Evolutionary conservation across 2,797 vertebrate species (phyloP).

Genomic region (Sciurus carolinensis): DNA sequence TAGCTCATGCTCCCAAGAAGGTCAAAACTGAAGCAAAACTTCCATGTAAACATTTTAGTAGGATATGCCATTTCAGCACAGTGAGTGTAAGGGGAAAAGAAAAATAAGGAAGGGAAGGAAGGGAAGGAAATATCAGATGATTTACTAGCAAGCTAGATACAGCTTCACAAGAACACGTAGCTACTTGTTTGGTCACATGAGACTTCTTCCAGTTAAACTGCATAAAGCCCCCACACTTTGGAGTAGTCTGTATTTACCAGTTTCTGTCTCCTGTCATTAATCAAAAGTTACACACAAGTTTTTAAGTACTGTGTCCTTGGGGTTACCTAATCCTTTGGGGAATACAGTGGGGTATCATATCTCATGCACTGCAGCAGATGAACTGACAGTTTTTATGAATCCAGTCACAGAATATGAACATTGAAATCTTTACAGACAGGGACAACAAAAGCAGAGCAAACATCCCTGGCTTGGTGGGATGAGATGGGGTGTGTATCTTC

Average conservation of each 20-base stretch:
- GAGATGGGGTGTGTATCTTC: too few species aligned
- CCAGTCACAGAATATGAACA: neutral
- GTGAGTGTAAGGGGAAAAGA: neutral
- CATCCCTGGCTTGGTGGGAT: too few species aligned
- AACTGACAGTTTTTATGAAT: neutral
- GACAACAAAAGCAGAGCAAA: too few species aligned
- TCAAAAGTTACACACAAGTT: neutral
- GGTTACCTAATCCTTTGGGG: neutral
- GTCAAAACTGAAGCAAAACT: neutral
- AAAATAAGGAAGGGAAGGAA: neutral
- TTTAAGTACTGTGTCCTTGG: neutral
- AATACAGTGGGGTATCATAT: neutral
- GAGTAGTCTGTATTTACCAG: neutral
- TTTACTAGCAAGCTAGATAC: neutral
- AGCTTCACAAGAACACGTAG: neutral
- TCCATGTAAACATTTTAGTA: neutral
- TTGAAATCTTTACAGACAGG: too few species aligned
- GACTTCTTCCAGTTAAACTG: neutral
- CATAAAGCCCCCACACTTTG: neutral
- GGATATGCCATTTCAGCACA: neutral
- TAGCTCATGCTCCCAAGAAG: neutral
- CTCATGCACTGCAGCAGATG: neutral
- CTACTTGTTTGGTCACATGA: neutral
- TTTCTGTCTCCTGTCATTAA: neutral
- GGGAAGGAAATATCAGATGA: neutral